These are phyloP conservation scores for Perdita meconis DNA, from an alignment of 2,888 invertebrate species.

Conservation along the genomic window DNA sequence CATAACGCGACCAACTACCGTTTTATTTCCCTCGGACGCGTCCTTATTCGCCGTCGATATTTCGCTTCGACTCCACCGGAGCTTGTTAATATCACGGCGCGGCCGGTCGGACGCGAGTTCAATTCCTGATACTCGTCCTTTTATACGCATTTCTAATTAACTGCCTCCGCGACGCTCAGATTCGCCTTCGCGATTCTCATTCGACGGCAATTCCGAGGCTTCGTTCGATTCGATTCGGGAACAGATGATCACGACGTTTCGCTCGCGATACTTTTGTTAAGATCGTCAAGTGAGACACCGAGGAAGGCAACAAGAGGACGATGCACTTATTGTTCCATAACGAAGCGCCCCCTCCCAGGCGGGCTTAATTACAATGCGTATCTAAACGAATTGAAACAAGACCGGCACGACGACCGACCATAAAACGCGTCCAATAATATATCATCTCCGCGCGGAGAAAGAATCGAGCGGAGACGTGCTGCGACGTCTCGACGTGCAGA, in stretches of 20 bases:
- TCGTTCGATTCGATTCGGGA: background rate
- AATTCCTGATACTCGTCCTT: background rate
- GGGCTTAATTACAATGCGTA: conserved; percentile 70
- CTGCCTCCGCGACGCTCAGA: background rate
- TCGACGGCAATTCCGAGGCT: background rate
- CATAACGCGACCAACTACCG: conserved; percentile 11
- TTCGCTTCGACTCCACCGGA: background rate
- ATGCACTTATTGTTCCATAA: conserved; percentile 36
- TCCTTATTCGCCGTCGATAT: conserved; percentile 13
- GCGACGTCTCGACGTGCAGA: conserved; percentile 11
- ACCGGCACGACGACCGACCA: conserved; percentile 11
- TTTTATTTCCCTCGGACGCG: conserved; percentile 19
- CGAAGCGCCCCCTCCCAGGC: conserved; percentile 36
- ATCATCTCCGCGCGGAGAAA: conserved; percentile 27
- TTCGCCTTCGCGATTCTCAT: background rate
- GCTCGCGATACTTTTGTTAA: background rate
- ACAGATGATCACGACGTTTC: background rate
- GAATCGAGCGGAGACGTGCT: conserved; percentile 1
- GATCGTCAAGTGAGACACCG: conserved; percentile 7
- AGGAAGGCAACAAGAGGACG: background rate
- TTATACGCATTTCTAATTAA: conserved; percentile 14
- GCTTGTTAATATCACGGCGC: conserved; percentile 9
- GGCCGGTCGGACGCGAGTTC: background rate
- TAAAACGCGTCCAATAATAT: conserved; percentile 31
- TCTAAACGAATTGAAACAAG: conserved; percentile 53